Conservation (phyloP, 2,797 vertebrate genomes). For the Hydrolagus colliei region DNA sequence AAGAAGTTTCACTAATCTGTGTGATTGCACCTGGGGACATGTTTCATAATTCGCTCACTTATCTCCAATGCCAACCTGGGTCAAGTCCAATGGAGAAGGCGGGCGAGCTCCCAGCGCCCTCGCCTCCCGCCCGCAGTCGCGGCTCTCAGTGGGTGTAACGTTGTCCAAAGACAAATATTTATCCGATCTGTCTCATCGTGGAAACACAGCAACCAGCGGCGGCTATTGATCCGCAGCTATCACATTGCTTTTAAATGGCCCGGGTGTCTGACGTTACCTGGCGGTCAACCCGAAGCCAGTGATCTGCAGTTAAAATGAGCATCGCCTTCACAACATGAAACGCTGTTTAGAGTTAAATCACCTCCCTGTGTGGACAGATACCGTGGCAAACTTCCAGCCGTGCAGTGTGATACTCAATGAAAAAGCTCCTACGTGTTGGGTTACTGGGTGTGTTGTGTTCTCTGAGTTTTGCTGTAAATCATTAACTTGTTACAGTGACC, state of each 20-base stretch:
- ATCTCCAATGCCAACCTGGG: too few species aligned
- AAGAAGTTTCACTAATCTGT: too few species aligned
- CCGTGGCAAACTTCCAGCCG: background rate
- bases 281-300: background rate
- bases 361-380: background rate
- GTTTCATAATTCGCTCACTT: too few species aligned
- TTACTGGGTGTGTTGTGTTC: slow-evolving; percentile 22
- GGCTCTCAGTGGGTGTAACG: too few species aligned
- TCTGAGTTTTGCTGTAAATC: background rate
- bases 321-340: background rate
- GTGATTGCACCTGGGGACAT: too few species aligned
- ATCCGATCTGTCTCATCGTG: too few species aligned
- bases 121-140: too few species aligned
- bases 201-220: too few species aligned
- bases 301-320: background rate
- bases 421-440: background rate
- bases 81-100: too few species aligned
- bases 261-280: background rate
- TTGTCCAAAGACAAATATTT: too few species aligned
- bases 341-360: background rate
- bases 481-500: slow-evolving; percentile 19
- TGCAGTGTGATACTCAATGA: background rate
- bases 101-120: too few species aligned
- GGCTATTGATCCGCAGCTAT: too few species aligned
- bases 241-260: background rate